Percentiles rank a stretch among this genome's conserved stretches.
Conservation (phyloP, 2,113 vertebrate species). For the Pseudopodoces humilis region DNA sequence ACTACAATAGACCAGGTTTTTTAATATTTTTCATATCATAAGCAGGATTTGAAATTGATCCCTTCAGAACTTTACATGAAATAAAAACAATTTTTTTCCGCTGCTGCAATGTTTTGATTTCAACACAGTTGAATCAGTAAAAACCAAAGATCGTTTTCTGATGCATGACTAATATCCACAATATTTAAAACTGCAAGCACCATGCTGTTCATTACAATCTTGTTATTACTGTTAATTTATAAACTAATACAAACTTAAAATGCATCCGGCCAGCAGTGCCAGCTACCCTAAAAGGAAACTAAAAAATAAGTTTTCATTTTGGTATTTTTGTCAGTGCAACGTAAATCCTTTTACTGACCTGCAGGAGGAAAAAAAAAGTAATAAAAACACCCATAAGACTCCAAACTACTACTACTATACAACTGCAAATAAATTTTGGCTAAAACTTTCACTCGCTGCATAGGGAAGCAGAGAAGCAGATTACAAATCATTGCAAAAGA, state of each 20-base stretch:
- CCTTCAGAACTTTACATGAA: conserved; percentile 94
- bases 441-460: conserved; percentile 65
- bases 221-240: conserved; percentile 98
- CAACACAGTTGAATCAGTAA: conserved; percentile 99
- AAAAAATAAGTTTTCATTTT: conserved; percentile 93
- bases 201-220: conserved; percentile 98
- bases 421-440: conserved; percentile 67
- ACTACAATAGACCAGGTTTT: conserved; percentile 97
- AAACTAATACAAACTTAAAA: conserved; percentile 96
- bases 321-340: conserved; percentile 92
- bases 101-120: conserved; percentile 95
- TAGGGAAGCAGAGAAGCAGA: conserved; percentile 71
- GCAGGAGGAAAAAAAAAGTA: conserved; percentile 87
- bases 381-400: conserved; percentile 77
- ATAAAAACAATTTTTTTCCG: conserved; percentile 91
- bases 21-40: conserved; percentile 96
- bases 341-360: conserved; percentile 96
- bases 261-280: conserved; percentile 99
- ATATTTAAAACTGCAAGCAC: conserved; percentile 99
- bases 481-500: conserved; percentile 69
- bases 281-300: conserved; percentile 93
- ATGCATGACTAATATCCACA: conserved; percentile 95
- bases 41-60: conserved; percentile 99
- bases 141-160: conserved; percentile 90
- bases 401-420: conserved; percentile 73